phyloP scores from a whole-genome alignment of 2,888 invertebrate genomes.

The Candidula unifasciata region DNA sequence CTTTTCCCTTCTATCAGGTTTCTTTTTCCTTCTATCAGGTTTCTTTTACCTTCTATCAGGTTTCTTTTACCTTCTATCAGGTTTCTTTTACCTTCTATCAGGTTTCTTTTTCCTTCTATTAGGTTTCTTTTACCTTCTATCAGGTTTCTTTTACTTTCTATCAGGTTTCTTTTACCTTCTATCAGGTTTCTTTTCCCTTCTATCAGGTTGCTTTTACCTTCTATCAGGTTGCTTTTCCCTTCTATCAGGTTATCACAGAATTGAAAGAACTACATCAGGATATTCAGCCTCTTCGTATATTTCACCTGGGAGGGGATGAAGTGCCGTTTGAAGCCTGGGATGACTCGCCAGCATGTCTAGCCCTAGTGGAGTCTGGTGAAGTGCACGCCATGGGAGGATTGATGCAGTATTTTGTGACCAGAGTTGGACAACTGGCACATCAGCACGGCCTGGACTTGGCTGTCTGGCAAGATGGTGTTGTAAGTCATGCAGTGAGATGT shows the following conservation, averaged over 20 bases:
- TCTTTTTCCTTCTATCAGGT: no score
- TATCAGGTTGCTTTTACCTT: no score
- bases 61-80: no score
- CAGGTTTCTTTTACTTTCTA: no score
- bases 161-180: no score
- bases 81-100: no score
- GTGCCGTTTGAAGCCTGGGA: slow-evolving; percentile 70
- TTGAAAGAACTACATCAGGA: slow-evolving; percentile 64
- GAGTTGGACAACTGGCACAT: slow-evolving; percentile 54
- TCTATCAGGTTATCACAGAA: slow-evolving; percentile 61
- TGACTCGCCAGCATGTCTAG: slow-evolving; percentile 67
- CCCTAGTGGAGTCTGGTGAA: slow-evolving; percentile 53
- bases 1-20: no score
- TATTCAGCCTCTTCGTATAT: slow-evolving; percentile 66
- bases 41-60: no score
- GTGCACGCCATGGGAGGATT: slow-evolving; percentile 50
- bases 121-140: no score
- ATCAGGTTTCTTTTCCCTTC: no score
- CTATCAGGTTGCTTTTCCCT: neutral
- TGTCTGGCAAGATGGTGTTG: slow-evolving; percentile 67
- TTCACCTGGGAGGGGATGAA: slow-evolving; percentile 76
- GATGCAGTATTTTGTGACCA: slow-evolving; percentile 54
- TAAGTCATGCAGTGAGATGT: slow-evolving; percentile 35
- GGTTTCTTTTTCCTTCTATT: no score
- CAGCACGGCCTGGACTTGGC: slow-evolving; percentile 53